Percentiles rank a stretch among this genome's conserved stretches.
Conservation (phyloP, 2,888 invertebrate species). For the Tinea semifulvella region DNA sequence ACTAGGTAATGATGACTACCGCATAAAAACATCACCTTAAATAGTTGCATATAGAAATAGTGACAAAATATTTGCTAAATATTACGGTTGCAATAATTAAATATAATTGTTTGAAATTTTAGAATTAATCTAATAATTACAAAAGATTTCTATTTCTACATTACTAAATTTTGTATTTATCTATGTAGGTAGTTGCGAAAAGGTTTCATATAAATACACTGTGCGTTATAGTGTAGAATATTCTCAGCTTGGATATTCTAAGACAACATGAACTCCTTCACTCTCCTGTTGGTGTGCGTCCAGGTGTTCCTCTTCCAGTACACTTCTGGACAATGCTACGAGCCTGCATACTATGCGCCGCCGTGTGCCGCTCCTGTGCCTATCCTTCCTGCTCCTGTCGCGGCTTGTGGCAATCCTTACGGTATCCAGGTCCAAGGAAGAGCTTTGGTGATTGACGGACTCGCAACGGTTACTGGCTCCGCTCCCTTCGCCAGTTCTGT, state of each 20-base stretch:
- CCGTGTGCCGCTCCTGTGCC: neutral
- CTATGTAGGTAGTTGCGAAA: neutral
- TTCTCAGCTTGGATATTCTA: neutral
- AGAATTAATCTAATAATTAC: no score
- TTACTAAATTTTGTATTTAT: no score
- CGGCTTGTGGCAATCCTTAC: neutral
- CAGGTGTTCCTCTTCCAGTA: conserved; percentile 9
- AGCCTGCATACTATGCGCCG: neutral
- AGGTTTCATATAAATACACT: neutral
- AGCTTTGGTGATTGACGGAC: neutral
- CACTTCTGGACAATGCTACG: conserved; percentile 4
- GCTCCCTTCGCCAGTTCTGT: conserved; percentile 3
- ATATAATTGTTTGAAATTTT: no score
- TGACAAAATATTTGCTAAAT: no score
- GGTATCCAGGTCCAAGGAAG: neutral
- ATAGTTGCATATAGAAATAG: no score
- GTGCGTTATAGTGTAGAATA: neutral
- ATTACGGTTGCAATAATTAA: no score
- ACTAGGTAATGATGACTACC: no score
- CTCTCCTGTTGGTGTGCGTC: conserved; percentile 11
- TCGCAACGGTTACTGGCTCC: neutral
- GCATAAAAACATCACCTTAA: no score
- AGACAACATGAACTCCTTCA: conserved; percentile 15
- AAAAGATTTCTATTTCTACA: no score
- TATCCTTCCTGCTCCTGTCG: neutral